phyloP scores from a whole-genome alignment of 2,797 vertebrate species.

The Rhinophrynus dorsalis region DNA sequence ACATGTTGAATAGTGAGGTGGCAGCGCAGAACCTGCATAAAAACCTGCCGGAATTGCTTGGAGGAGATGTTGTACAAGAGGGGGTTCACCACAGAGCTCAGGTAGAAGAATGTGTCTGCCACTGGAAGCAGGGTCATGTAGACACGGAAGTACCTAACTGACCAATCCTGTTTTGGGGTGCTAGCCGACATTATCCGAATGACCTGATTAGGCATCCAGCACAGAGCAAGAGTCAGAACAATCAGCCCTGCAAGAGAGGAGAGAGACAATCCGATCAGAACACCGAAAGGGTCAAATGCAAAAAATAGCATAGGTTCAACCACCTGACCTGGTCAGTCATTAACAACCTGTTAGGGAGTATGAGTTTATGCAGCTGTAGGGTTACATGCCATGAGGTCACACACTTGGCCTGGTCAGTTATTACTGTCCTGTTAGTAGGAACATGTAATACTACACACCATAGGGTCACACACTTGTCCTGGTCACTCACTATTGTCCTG shows the following conservation, averaged over 20 bases:
- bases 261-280: not conserved
- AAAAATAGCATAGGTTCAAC: too few relatives aligned
- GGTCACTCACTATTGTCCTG: too few relatives aligned
- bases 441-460: too few relatives aligned
- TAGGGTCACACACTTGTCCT: too few relatives aligned
- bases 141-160: slow-evolving; percentile 69
- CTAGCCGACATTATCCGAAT: slow-evolving; percentile 86
- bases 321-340: too few relatives aligned
- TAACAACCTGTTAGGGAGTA: too few relatives aligned
- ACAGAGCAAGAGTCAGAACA: slow-evolving; percentile 79
- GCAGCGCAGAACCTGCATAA: slow-evolving; percentile 85
- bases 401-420: too few relatives aligned
- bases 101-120: slow-evolving; percentile 89
- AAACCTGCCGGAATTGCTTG: slow-evolving; percentile 84
- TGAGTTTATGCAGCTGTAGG: too few relatives aligned
- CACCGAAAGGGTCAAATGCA: too few relatives aligned
- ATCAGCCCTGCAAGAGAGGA: slow-evolving; percentile 77
- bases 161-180: slow-evolving; percentile 82
- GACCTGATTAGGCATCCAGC: slow-evolving; percentile 93
- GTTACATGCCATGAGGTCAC: too few relatives aligned
- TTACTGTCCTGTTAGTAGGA: too few relatives aligned
- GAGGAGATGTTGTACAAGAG: slow-evolving; percentile 94
- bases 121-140: slow-evolving; percentile 83
- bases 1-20: slow-evolving; percentile 76
- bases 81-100: slow-evolving; percentile 93